Evolutionary conservation across 2,888 invertebrate species (phyloP), one percentile per base, ranked within the genome.

Genomic region (Phengaris alcon): DNA sequence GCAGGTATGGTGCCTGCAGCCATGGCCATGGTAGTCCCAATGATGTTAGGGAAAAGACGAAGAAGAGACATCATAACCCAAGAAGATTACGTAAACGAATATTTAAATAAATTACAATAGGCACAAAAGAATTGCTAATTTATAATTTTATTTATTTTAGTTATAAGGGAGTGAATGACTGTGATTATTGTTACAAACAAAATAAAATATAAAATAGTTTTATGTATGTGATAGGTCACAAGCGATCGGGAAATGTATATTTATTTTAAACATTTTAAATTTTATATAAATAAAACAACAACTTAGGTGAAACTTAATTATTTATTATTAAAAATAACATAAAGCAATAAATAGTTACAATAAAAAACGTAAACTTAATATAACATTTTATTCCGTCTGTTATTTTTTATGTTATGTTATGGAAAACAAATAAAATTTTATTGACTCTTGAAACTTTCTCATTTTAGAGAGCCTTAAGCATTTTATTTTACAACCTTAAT

Each of bases 1-100:
- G 96, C 97, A 15, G 97, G 97, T 0, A 96, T 97, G 95, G 94
- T 97, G 35, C 97, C 97, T 7, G 97, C 96, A 0, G 96, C 97
- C 0, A 96, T 97, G 95, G 97, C 96, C 0, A 96, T 97, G 95
- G 94, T 97, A 79, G 95, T 97, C 57, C 97, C 97, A 0, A 95
- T 97, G 94, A 95, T 96, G 86, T 90, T 97, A 77, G 96, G 95
- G n/a, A 84, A 88, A 80, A 86, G 90, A n/a, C 82, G 88, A 79
- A 88, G 88, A 82, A 84, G 91, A 79, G 88, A 87, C 59, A 78
- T 87, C 54, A 13, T 15, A 22, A 12, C 69, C 5, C 48, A 68
- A n/a, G 68, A 75, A 13, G 54, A 48, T 55, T 69, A 74, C 57
- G 8, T 76, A 64, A 74, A 74, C 59, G 57, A 76, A 10, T 51